Base-by-base conservation (phyloP, 1,140 invertebrate genomes). In the Cydia splendana region DNA sequence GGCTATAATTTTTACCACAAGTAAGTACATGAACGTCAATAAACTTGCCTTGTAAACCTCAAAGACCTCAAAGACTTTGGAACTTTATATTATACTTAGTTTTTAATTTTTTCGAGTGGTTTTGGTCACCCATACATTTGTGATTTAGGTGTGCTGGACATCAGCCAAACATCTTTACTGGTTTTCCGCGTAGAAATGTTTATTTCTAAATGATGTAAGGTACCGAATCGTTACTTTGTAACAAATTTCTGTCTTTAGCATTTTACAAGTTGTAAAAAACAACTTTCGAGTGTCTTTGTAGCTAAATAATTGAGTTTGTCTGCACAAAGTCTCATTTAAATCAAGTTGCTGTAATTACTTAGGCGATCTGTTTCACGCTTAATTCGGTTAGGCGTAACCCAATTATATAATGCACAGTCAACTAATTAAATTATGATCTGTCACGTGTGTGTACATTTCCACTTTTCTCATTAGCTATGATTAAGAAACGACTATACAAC, bases 261-360 rank as follows among this genome's bases (percentile, higher is more conserved):
- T 38, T 38, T 38, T 38, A 38, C 0, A 38, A 38, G 6, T 38
- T 38, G 34, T 38, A 0, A 38, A 38, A 38, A 38, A 45, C 24
- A 53, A 5, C n/a, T 53, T n/a, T 53, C 0, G 10, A n/a, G n/a
- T 18, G 53, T 18, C 4, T n/a, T 57, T 18, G 15, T 18, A 9
- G 7, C 7, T 7, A 18, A n/a, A 20, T 4, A 18, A 57, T 57
- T n/a, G n/a, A 18, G n/a, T 57, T 18, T 51, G 48, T 51, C 48
- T n/a, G 12, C 53, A 18, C 45, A 57, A 57, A 57, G 53, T n/a
- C 15, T 18, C n/a, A 7, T 57, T 57, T 15, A 69, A 69, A 69
- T 69, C 30, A 34, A 34, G 28, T 38, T 69, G 15, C 65, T 34
- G 15, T 69, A 69, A 69, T 69, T 69, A 69, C 34, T 34, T 13